Percentiles rank a stretch among this genome's conserved stretches.
Evolutionary conservation across 2,797 vertebrate species (phyloP).

Genomic region (Anomalospiza imberbis): DNA sequence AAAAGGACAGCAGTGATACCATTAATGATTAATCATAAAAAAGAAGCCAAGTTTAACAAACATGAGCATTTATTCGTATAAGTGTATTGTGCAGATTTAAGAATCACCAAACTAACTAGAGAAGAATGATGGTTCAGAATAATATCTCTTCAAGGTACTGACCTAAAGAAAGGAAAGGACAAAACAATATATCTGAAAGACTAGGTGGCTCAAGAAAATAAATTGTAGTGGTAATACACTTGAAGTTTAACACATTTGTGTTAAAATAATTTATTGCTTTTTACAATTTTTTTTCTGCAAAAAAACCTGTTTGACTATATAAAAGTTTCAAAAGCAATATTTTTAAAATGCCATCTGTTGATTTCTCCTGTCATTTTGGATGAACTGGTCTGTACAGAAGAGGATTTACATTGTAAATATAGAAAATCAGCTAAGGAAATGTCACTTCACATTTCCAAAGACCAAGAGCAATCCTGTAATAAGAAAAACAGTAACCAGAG

Average conservation of each 20-base stretch:
- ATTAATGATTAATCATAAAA: not conserved
- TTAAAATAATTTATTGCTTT: not conserved
- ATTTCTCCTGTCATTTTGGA: not conserved
- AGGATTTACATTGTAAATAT: not conserved
- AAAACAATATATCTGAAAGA: not conserved
- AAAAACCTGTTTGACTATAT: not conserved
- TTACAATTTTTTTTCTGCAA: not conserved
- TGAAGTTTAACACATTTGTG: not conserved
- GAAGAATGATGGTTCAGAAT: not conserved
- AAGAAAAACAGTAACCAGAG: not conserved
- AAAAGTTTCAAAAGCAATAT: not conserved
- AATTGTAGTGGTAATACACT: not conserved
- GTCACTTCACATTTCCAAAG: not conserved
- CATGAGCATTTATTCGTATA: not conserved
- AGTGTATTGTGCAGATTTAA: not conserved
- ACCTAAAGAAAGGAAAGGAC: not conserved
- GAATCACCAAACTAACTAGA: not conserved
- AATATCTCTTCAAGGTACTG: not conserved
- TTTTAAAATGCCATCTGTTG: not conserved
- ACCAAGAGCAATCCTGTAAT: not conserved
- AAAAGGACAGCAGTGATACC: not conserved
- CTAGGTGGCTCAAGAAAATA: not conserved
- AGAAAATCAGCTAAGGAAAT: not conserved
- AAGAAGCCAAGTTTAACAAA: not conserved
- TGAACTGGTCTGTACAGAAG: not conserved